Evolutionary conservation across 1,140 invertebrate genomes (phyloP).

Genomic region (Ceratina calcarata): DNA sequence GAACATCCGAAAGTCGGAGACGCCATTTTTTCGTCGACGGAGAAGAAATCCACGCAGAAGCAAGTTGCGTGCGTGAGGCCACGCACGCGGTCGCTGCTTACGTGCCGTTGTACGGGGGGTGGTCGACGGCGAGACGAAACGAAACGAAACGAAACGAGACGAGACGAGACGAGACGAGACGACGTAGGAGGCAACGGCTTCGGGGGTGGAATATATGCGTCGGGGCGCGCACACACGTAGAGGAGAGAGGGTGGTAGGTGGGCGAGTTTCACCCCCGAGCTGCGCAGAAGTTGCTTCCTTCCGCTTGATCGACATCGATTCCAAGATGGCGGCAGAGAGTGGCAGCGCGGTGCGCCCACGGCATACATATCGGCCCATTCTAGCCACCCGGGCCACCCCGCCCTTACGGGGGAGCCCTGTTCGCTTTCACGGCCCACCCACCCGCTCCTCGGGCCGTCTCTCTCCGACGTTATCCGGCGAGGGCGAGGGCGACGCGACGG

Average conservation of each 20-base stretch:
- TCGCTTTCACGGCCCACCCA: constrained; percentile 57
- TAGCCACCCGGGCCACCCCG: constrained; percentile 58
- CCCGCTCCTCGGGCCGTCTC: constrained; percentile 47
- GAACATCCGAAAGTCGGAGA: neutral
- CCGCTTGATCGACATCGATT: constrained; percentile 75
- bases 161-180: constrained; percentile 27
- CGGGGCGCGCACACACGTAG: constrained; percentile 58
- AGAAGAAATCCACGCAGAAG: constrained; percentile 36
- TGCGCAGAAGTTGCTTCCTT: constrained; percentile 75
- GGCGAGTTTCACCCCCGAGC: constrained; percentile 56
- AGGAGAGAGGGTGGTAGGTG: constrained; percentile 17
- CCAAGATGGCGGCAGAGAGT: constrained; percentile 73
- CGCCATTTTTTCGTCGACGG: constrained; percentile 49
- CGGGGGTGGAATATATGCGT: constrained; percentile 55
- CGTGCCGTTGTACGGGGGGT: neutral
- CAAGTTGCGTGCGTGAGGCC: constrained; percentile 12
- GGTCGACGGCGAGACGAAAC: neutral
- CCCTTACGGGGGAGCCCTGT: constrained; percentile 62
- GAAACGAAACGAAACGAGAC: constrained; percentile 25
- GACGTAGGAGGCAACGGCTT: constrained; percentile 28
- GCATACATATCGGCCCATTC: constrained; percentile 72
- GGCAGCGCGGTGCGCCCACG: constrained; percentile 59
- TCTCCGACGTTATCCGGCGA: constrained; percentile 34
- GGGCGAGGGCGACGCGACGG: constrained; percentile 14
- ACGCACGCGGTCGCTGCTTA: constrained; percentile 37